Conservation (phyloP, 2,888 invertebrate species). For the Synanthedon andrenaeformis region DNA sequence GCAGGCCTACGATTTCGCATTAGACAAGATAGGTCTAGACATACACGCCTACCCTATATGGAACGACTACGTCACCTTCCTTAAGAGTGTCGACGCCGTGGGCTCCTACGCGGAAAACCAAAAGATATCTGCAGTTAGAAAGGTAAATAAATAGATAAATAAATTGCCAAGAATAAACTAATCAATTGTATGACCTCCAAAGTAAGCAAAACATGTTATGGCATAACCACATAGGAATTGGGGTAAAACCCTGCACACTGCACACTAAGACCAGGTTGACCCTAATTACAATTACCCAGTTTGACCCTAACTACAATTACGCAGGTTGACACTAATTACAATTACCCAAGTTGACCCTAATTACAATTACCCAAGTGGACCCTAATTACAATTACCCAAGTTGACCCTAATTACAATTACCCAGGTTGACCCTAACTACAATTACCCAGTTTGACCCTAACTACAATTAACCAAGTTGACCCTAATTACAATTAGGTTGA, state of each 20-base stretch:
- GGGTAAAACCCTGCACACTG: background rate
- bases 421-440: too few species aligned
- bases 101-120: slow-evolving; percentile 99
- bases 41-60: slow-evolving; percentile 96
- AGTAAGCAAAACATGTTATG: background rate
- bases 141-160: slow-evolving; percentile 63
- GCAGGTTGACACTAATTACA: too few species aligned
- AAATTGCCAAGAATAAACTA: background rate
- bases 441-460: too few species aligned
- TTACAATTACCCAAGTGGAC: background rate
- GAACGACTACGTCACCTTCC: slow-evolving; percentile 97
- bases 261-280: background rate
- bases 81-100: slow-evolving; percentile 96
- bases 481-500: too few species aligned
- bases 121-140: slow-evolving; percentile 97
- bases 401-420: too few species aligned
- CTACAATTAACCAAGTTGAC: too few species aligned
- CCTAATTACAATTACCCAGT: too few species aligned
- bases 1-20: slow-evolving; percentile 98
- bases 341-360: too few species aligned
- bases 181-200: background rate
- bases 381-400: background rate
- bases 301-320: too few species aligned
- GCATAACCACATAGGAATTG: background rate
- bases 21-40: slow-evolving; percentile 99